Conservation (phyloP, 92 coral and sea anemone species). For the Diadumene lineata region DNA sequence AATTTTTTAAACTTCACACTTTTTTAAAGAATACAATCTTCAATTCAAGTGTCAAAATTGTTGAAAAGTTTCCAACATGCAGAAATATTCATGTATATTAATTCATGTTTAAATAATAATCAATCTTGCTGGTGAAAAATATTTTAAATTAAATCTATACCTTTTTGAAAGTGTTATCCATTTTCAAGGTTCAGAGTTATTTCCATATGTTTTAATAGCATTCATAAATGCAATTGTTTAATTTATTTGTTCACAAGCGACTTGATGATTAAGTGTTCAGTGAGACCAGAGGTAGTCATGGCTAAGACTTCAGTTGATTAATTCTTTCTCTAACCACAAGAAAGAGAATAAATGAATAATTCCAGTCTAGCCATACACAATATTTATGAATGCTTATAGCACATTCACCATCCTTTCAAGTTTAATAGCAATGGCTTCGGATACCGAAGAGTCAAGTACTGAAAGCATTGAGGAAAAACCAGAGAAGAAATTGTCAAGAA, state of each 20-base stretch:
- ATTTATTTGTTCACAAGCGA: neutral
- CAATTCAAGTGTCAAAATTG: too few species aligned
- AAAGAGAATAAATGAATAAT: slow-evolving; percentile 28
- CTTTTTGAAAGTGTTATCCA: neutral
- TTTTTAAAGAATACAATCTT: too few species aligned
- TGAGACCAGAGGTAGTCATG: slow-evolving; percentile 1
- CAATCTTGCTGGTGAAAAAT: neutral
- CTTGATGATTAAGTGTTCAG: slow-evolving; percentile 1
- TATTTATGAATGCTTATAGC: neutral
- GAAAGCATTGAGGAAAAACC: neutral
- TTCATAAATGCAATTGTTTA: neutral
- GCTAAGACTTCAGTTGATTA: neutral
- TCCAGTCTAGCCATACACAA: neutral
- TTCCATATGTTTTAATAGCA: neutral
- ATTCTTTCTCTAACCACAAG: slow-evolving; percentile 24
- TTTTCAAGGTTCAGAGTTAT: neutral
- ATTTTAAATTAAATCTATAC: neutral
- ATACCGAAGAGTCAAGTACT: slow-evolving; percentile 2
- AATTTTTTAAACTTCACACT: too few species aligned
- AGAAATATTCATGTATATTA: too few species aligned
- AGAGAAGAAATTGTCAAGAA: slow-evolving; percentile 3
- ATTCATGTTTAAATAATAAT: neutral
- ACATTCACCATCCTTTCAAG: neutral
- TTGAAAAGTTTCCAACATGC: neutral
- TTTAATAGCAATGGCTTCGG: slow-evolving; percentile 3